Conservation (phyloP, 2,797 vertebrate genomes). For the Intellagama lesueurii region DNA sequence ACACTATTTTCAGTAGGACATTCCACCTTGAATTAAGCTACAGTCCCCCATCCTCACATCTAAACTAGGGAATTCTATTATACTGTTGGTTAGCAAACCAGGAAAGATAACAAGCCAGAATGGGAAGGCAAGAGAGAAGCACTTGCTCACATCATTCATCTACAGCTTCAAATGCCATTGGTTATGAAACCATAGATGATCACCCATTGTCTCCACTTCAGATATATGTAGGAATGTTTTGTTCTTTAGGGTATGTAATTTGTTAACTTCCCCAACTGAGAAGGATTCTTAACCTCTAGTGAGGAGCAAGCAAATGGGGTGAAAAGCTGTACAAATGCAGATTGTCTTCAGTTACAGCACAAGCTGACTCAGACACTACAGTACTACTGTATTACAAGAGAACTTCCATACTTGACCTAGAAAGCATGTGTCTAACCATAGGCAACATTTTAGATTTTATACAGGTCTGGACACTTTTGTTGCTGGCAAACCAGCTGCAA, state of each 20-base stretch:
- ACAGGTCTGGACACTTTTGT: background rate
- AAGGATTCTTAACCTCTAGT: background rate
- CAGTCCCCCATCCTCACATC: background rate
- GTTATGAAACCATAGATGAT: background rate
- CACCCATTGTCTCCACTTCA: background rate
- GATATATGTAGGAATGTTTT: background rate
- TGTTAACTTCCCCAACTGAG: background rate
- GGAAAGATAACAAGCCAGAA: background rate
- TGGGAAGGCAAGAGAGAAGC: background rate
- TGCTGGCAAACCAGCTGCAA: background rate
- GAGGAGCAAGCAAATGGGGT: too few species aligned
- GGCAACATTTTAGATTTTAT: background rate
- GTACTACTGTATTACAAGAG: too few species aligned
- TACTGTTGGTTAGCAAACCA: background rate
- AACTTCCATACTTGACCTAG: too few species aligned
- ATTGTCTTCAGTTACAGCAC: too few species aligned
- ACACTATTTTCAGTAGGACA: background rate
- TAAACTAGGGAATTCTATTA: background rate
- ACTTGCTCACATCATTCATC: background rate
- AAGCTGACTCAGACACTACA: too few species aligned
- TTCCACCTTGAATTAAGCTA: background rate
- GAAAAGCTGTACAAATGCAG: too few species aligned
- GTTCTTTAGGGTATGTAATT: background rate
- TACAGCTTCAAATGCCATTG: background rate
- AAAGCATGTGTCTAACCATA: too few species aligned